phyloP scores from a whole-genome alignment of 2,888 invertebrate species.

The Andrena praecox region DNA sequence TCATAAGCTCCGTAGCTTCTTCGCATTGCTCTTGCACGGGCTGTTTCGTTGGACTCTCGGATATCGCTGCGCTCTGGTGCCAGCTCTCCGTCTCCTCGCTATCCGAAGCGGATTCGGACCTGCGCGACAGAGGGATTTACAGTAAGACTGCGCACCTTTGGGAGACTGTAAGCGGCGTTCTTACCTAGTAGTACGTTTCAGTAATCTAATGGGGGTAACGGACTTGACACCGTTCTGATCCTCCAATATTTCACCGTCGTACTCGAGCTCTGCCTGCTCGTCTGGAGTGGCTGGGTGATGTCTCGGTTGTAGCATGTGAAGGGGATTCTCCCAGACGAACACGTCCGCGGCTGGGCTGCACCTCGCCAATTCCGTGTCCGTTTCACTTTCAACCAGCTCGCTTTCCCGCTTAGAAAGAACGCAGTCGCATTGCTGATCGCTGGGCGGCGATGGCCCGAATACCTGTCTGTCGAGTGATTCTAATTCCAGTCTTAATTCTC shows the following conservation, averaged over 20 bases:
- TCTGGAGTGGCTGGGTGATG: constrained; percentile 88
- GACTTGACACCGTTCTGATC: constrained; percentile 89
- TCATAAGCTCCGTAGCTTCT: constrained; percentile 86
- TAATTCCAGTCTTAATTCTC: constrained; percentile 92
- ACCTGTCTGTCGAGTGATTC: constrained; percentile 94
- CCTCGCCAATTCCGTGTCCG: constrained; percentile 85
- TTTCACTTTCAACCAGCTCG: constrained; percentile 79
- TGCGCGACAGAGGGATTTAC: constrained; percentile 46
- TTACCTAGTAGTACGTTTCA: constrained; percentile 81
- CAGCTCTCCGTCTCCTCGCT: constrained; percentile 83
- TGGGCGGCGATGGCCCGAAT: constrained; percentile 87
- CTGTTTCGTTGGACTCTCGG: constrained; percentile 72
- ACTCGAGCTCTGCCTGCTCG: constrained; percentile 90
- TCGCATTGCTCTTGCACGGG: constrained; percentile 86
- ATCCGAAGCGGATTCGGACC: constrained; percentile 82
- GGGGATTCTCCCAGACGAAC: constrained; percentile 93
- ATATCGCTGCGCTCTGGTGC: constrained; percentile 75
- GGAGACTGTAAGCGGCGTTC: background rate
- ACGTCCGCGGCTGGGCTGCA: constrained; percentile 87
- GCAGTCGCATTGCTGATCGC: constrained; percentile 79
- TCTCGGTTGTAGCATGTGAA: constrained; percentile 85
- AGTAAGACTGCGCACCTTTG: background rate
- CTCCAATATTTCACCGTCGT: constrained; percentile 88
- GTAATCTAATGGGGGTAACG: constrained; percentile 89
- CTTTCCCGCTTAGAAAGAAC: constrained; percentile 77